Conservation (phyloP, 2,113 vertebrate genomes). For the Nanorana parkeri region DNA sequence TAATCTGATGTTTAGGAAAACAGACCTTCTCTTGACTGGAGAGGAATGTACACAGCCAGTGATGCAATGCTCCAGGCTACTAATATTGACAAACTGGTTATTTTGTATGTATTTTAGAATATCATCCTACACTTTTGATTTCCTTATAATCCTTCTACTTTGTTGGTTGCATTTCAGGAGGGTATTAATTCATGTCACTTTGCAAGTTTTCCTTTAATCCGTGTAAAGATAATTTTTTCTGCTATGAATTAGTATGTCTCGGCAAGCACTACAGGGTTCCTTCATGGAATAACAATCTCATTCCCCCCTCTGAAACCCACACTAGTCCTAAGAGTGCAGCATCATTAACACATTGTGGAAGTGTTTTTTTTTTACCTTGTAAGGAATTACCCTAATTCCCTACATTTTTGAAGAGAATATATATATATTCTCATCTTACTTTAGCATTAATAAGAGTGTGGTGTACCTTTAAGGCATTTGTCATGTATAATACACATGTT, state of each 20-base stretch:
- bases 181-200: constrained; percentile 23
- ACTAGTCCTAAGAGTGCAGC: constrained; percentile 3
- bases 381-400: too few relatives aligned
- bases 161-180: neutral
- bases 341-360: constrained; percentile 24
- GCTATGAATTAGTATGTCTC: constrained; percentile 35
- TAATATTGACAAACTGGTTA: neutral
- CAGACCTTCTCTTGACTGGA: neutral
- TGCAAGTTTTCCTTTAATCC: constrained; percentile 20
- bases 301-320: constrained; percentile 29
- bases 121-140: neutral
- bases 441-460: too few relatives aligned
- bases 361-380: neutral
- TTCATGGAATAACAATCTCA: constrained; percentile 32
- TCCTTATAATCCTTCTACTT: neutral
- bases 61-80: neutral
- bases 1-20: constrained; percentile 11
- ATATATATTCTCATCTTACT: too few relatives aligned
- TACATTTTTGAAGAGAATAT: too few relatives aligned
- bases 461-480: too few relatives aligned
- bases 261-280: constrained; percentile 28
- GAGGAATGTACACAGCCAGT: neutral
- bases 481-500: neutral
- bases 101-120: neutral
- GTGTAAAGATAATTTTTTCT: neutral